These are phyloP conservation scores for Erpornis zantholeuca DNA, from an alignment of 2,113 vertebrate genomes.

Conservation along the genomic window DNA sequence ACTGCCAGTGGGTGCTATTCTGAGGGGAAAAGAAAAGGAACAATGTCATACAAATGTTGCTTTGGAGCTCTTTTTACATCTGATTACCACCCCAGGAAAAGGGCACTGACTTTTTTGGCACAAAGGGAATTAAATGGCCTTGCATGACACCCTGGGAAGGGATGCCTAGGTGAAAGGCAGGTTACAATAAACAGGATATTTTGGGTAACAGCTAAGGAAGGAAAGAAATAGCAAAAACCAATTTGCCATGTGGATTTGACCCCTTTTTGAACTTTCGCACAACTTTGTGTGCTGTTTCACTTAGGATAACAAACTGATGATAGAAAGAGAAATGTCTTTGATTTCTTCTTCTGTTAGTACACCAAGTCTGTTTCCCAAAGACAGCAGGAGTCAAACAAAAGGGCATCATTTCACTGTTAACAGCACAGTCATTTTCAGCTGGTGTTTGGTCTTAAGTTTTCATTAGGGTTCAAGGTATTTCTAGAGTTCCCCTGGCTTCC, in stretches of 20 bases:
- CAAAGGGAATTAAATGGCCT: neutral
- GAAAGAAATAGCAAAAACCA: neutral
- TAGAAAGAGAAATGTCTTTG: neutral
- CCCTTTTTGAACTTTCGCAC: neutral
- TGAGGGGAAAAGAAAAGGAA: conserved; percentile 30
- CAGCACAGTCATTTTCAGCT: neutral
- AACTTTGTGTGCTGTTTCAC: neutral
- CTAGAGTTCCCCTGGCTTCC: neutral
- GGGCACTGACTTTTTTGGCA: neutral
- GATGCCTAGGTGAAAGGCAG: neutral
- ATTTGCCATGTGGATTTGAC: neutral
- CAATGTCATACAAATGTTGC: neutral
- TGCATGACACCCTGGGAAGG: neutral
- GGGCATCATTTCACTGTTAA: neutral
- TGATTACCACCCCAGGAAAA: conserved; percentile 33
- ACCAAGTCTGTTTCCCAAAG: neutral
- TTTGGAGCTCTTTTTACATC: neutral
- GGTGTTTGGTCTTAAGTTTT: neutral
- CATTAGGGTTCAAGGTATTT: neutral
- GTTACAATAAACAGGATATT: neutral
- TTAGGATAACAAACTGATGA: neutral
- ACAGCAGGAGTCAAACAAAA: neutral
- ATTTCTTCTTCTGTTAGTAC: neutral
- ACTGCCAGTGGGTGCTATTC: conserved; percentile 33
- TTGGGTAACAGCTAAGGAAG: neutral